Evolutionary conservation across 2,113 vertebrate species (phyloP), one percentile per base, ranked within the genome.

Genomic region (Trogon surrucura): DNA sequence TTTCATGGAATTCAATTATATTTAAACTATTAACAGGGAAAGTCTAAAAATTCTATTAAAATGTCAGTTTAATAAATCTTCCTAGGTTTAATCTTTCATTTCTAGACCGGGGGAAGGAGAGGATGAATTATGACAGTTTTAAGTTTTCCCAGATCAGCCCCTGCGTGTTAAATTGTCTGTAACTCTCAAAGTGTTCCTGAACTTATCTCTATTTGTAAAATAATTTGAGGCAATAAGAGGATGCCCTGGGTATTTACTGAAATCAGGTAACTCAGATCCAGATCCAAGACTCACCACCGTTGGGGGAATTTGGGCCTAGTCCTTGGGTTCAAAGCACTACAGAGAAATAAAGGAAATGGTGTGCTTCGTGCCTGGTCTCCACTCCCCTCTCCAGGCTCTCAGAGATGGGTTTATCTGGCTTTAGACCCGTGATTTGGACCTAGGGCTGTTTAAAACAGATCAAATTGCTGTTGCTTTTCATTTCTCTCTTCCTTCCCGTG

Each of bases 1-100:
- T 93, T 92, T 87, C 82, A 69, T 64, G n/a, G 92, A 95, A 95
- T 97, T 96, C 92, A 96, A 96, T 97, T 96, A 94, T 85, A 96
- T 91, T 92, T 97, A 97, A 97, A 94, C 94, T 95, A 96, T 96
- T 96, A 97, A 96, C 92, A 94, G 44, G 92, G 85, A 97, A 95
- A 96, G 79, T 94, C 92, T 96, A 96, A 97, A 96, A 96, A 93
- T 95, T 96, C 96, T 97, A 96, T 97, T 97, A 95, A 96, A 96
- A 95, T 95, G 95, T 95, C 97, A 97, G 77, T 97, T 97, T 95
- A 95, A 97, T 97, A 97, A 96, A 96, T 97, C 97, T 96, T 96
- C 81, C 91, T 45, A 61, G 79, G 81, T 94, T 97, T 95, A 96
- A 97, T 96, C 92, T 96, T 96, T 97, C 95, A 94, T 92, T 96